Evolutionary conservation across 2,113 vertebrate genomes (phyloP).

Genomic region (Oxyura jamaicensis): DNA sequence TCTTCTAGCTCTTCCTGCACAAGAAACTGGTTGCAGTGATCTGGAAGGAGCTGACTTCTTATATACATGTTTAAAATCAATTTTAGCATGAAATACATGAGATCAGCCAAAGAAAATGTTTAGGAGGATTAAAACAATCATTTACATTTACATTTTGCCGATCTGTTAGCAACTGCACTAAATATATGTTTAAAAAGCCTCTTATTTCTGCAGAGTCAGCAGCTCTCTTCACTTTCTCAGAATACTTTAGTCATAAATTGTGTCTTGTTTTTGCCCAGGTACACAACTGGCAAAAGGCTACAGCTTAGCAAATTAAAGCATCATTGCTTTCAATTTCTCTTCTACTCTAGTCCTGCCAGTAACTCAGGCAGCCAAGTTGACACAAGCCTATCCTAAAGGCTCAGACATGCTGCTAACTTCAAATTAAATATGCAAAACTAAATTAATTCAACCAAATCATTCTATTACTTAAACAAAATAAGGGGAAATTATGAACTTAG

Average conservation of each 20-base stretch:
- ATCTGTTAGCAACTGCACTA: not conserved
- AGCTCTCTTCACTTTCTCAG: conserved; percentile 4
- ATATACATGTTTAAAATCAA: not conserved
- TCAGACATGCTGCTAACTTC: not conserved
- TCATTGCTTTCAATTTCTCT: not conserved
- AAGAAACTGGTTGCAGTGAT: not conserved
- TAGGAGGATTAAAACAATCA: conserved; percentile 34
- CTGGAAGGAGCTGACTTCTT: not conserved
- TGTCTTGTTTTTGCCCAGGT: not conserved
- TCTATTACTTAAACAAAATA: not conserved
- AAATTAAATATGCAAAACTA: not conserved
- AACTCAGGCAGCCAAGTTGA: rapidly evolving
- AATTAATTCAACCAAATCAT: not conserved
- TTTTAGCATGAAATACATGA: conserved; percentile 23
- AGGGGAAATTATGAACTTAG: not conserved
- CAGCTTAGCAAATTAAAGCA: not conserved
- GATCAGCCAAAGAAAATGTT: conserved; percentile 35
- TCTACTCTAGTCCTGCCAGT: not conserved
- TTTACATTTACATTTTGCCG: not conserved
- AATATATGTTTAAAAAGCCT: not conserved
- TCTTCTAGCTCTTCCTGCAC: not conserved
- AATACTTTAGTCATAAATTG: not conserved
- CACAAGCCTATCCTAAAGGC: not conserved
- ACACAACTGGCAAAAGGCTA: not conserved
- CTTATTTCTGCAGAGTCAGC: conserved; percentile 17